Percentiles rank a stretch among this genome's conserved stretches.
phyloP scores from a whole-genome alignment of 92 coral and sea anemone genomes.

The Pocillopora grandis region DNA sequence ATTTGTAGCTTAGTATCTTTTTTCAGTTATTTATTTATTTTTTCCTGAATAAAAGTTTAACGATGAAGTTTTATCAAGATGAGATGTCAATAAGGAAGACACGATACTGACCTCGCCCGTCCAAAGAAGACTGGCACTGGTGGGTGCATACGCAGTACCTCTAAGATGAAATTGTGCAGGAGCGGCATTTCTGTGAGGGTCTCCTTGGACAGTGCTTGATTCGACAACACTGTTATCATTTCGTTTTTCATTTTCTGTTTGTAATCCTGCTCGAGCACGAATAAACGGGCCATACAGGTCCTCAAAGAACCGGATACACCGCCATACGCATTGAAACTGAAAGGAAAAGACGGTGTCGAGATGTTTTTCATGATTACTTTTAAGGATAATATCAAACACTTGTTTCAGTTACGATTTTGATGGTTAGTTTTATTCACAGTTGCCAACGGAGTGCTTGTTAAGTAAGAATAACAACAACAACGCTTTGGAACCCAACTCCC shows the following conservation, averaged over 20 bases:
- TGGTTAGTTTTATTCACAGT: too few species aligned
- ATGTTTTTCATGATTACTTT: not conserved
- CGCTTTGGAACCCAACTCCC: too few species aligned
- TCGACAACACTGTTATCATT: conserved; percentile 47
- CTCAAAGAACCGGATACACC: conserved; percentile 69
- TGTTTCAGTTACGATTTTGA: too few species aligned
- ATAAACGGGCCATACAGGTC: conserved; percentile 69
- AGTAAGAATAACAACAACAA: too few species aligned
- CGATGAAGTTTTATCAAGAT: not conserved
- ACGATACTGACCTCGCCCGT: conserved; percentile 67
- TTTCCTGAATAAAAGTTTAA: too few species aligned
- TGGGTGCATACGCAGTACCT: conserved; percentile 75
- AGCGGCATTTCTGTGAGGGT: conserved; percentile 63
- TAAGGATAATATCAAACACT: too few species aligned
- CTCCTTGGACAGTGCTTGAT: conserved; percentile 51
- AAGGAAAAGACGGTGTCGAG: not conserved
- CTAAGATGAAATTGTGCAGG: conserved; percentile 61
- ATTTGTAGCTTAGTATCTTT: too few species aligned
- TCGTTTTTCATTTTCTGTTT: conserved; percentile 64
- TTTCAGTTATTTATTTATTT: too few species aligned
- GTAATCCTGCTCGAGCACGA: conserved; percentile 42
- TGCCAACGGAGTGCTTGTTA: too few species aligned
- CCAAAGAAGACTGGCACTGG: conserved; percentile 83
- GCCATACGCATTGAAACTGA: conserved; percentile 83
- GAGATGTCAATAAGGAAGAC: not conserved